These are phyloP conservation scores for Caenorhabditis angaria DNA, from an alignment of 2,888 invertebrate genomes.

Conservation along the genomic window DNA sequence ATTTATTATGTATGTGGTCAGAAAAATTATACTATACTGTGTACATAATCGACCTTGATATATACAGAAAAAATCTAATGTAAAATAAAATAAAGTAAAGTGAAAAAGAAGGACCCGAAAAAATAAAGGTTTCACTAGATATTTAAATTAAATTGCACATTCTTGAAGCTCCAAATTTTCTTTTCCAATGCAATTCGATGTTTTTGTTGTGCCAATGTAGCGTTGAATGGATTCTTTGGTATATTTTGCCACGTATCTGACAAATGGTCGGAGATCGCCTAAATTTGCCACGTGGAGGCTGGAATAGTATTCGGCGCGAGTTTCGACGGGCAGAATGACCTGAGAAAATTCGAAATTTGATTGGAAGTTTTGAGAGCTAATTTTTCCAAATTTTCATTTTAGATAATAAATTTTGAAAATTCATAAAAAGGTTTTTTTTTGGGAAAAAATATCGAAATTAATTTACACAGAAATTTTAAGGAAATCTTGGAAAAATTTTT, in stretches of 20 bases:
- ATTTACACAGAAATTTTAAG: no score
- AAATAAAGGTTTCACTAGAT: not conserved
- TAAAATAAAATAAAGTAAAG: not conserved
- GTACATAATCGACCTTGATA: not conserved
- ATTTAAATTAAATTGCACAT: not conserved
- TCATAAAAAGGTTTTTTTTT: no score
- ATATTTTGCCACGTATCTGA: slow-evolving; percentile 86
- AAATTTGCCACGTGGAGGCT: slow-evolving; percentile 88
- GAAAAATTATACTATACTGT: not conserved
- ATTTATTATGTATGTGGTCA: not conserved
- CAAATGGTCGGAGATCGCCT: slow-evolving; percentile 93
- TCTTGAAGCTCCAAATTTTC: slow-evolving; percentile 1
- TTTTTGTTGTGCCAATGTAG: slow-evolving; percentile 37
- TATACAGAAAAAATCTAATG: not conserved
- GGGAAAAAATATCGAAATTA: no score
- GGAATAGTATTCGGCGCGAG: slow-evolving; percentile 79
- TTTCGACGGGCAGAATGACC: slow-evolving; percentile 75
- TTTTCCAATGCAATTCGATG: slow-evolving; percentile 17
- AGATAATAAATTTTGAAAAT: no score
- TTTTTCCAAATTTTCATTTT: no score
- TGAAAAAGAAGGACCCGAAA: slow-evolving; percentile 14
- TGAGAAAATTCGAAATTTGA: slow-evolving; percentile 17
- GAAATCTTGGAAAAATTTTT: no score
- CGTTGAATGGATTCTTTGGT: slow-evolving; percentile 54
- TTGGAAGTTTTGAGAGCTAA: not conserved